phyloP scores from a whole-genome alignment of 2,797 vertebrate species.

The Cuniculus paca region DNA sequence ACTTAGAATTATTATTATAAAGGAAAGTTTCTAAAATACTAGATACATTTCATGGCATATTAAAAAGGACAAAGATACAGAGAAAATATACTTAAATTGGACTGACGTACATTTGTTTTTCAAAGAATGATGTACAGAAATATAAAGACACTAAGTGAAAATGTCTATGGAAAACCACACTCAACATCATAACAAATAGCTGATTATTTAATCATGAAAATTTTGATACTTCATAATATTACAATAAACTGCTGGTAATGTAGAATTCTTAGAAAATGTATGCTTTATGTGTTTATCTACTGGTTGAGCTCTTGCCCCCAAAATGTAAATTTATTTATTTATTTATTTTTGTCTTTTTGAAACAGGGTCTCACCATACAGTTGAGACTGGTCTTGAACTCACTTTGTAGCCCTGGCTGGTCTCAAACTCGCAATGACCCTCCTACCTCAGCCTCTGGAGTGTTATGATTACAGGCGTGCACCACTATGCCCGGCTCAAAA shows the following conservation, averaged over 20 bases:
- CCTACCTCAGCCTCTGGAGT: too few relatives aligned
- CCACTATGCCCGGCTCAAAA: too few relatives aligned
- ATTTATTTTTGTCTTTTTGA: too few relatives aligned
- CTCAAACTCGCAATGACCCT: too few relatives aligned
- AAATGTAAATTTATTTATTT: constrained; percentile 16
- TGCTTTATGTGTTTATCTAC: not conserved
- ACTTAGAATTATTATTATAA: not conserved
- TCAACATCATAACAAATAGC: not conserved
- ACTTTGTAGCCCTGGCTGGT: too few relatives aligned
- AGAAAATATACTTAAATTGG: not conserved
- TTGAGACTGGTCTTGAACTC: too few relatives aligned
- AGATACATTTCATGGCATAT: not conserved
- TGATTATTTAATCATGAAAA: not conserved
- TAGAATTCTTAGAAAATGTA: not conserved
- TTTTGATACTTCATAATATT: not conserved
- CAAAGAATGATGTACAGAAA: constrained; percentile 19
- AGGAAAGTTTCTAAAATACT: not conserved
- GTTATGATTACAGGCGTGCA: too few relatives aligned
- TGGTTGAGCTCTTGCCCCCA: not conserved
- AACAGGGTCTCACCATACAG: too few relatives aligned
- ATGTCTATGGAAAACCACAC: not conserved
- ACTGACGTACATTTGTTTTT: not conserved
- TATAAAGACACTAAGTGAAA: not conserved
- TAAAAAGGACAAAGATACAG: not conserved
- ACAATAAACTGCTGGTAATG: not conserved